Percentiles rank a stretch among this genome's conserved stretches.
Evolutionary conservation across 2,888 invertebrate species (phyloP).

Genomic region (Dynastes maya): DNA sequence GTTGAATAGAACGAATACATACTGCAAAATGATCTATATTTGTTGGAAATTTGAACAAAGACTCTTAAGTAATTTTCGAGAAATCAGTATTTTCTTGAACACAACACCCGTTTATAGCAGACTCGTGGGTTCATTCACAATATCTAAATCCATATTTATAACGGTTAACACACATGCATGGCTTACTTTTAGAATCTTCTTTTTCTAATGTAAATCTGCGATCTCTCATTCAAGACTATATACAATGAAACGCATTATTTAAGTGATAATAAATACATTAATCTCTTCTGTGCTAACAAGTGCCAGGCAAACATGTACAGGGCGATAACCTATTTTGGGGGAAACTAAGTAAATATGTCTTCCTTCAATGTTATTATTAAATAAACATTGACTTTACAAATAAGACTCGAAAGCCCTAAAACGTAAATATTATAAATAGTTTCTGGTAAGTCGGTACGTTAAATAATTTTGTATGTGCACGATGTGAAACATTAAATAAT

Average conservation of each 20-base stretch:
- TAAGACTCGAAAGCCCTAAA: constrained; percentile 13
- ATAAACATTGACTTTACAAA: constrained; percentile 33
- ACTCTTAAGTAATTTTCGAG: no score
- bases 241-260: not conserved
- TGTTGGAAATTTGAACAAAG: no score
- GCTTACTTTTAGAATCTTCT: no score
- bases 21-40: no score
- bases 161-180: no score
- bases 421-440: constrained; percentile 13
- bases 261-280: constrained; percentile 4
- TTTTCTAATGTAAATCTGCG: no score
- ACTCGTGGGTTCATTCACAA: no score
- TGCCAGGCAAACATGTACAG: constrained; percentile 27
- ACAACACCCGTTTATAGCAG: no score
- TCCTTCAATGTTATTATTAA: constrained; percentile 6
- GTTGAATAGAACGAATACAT: no score
- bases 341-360: constrained; percentile 23
- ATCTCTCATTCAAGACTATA: no score
- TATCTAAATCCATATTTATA: no score
- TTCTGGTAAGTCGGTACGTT: not conserved
- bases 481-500: not conserved
- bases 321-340: constrained; percentile 32
- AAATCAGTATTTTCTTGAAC: no score
- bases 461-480: not conserved
- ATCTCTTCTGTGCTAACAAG: constrained; percentile 20